Evolutionary conservation across 2,888 invertebrate species (phyloP).

Genomic region (Melinaea marsaeus): DNA sequence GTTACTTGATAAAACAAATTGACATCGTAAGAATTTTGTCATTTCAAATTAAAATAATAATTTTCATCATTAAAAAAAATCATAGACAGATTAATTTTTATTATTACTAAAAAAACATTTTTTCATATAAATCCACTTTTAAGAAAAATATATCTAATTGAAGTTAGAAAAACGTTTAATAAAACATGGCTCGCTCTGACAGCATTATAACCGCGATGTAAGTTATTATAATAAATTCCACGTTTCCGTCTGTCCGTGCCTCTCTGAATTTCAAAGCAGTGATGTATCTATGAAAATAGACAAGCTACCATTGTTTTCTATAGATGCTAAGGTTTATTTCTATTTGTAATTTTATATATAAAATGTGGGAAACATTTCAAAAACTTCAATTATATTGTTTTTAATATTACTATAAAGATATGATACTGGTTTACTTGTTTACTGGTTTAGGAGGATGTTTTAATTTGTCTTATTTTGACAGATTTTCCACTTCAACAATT

Average conservation of each 20-base stretch:
- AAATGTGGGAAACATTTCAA: background rate
- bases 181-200: conserved; percentile 9
- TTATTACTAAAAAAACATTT: too few relatives aligned
- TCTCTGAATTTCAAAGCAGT: conserved; percentile 30
- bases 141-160: conserved; percentile 1
- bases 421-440: too few relatives aligned
- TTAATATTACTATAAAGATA: too few relatives aligned
- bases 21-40: too few relatives aligned
- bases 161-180: background rate
- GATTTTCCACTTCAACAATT: too few relatives aligned
- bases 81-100: too few relatives aligned
- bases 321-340: conserved; percentile 11
- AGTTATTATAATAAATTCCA: conserved; percentile 36
- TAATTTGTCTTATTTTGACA: too few relatives aligned
- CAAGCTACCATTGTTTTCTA: conserved; percentile 15
- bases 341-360: background rate
- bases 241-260: conserved; percentile 27
- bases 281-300: conserved; percentile 23
- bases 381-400: too few relatives aligned
- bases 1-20: too few relatives aligned
- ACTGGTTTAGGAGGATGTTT: too few relatives aligned
- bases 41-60: too few relatives aligned
- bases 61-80: too few relatives aligned
- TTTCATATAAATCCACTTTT: background rate
- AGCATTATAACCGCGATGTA: conserved; percentile 30